Evolutionary conservation across 2,113 vertebrate species (phyloP).

Genomic region (Rhizomys pruinosus): DNA sequence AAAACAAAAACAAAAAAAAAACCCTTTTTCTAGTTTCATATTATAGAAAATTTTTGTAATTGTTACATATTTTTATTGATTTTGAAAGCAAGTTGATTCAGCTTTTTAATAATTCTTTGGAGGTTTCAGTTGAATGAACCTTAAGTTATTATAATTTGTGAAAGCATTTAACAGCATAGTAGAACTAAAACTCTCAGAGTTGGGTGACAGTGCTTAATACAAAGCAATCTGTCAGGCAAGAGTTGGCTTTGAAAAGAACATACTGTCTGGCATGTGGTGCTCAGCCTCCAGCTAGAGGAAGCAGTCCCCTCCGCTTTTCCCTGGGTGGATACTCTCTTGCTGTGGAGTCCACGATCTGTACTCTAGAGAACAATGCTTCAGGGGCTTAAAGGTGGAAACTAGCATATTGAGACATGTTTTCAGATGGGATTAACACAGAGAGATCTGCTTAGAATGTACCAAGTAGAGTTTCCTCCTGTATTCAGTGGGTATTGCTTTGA

Average conservation of each 20-base stretch:
- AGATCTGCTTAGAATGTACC: neutral
- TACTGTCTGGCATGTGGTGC: too few relatives aligned
- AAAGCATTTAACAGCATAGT: neutral
- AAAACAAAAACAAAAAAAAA: too few relatives aligned
- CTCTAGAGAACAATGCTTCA: neutral
- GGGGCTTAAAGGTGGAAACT: neutral
- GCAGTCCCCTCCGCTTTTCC: neutral
- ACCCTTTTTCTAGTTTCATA: conserved; percentile 13
- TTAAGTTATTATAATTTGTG: neutral
- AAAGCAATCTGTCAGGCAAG: neutral
- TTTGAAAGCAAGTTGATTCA: conserved; percentile 12
- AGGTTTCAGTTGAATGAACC: neutral
- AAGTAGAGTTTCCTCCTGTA: too few relatives aligned
- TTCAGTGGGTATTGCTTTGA: too few relatives aligned
- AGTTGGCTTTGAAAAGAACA: neutral
- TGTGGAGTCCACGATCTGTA: neutral
- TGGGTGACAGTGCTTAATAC: neutral
- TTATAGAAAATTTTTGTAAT: conserved; percentile 37
- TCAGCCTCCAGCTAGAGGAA: neutral
- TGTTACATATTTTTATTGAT: conserved; percentile 7
- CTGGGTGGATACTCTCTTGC: neutral
- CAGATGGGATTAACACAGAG: neutral
- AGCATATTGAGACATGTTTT: neutral
- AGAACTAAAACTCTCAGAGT: neutral
- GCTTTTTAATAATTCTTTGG: conserved; percentile 50